Evolutionary conservation across 2,888 invertebrate genomes (phyloP), one percentile per base, ranked within the genome.

Genomic region (Drosophila kambysellisi): DNA sequence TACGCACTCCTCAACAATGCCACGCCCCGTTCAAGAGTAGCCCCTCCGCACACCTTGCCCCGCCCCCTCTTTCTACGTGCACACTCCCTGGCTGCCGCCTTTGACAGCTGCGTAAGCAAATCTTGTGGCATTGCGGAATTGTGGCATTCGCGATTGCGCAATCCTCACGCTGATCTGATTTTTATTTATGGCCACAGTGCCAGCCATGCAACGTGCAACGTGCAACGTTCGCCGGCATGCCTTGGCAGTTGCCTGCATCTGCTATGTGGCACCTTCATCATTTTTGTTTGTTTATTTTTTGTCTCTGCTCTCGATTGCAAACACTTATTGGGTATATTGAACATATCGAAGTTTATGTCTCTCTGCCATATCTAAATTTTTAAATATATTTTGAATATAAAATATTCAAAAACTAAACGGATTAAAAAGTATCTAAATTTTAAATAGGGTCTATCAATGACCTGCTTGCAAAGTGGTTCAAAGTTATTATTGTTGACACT

Each of bases 111-210:
- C 80, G 68, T 79, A 79, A 79, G 78, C 78, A 79, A 79, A 79
- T 79, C 64, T 56, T 46, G 25, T 15, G 25, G 41, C 41, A 41
- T 56, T 30, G 56, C 30, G 39, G 56, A 39, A 56, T 69, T 61
- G 52, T 62, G 69, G 66, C 43, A 46, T 58, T 76, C 29, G 75
- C 91, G 86, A 91, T 92, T 92, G 92, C 92, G 92, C 92, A 92
- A 92, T 92, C 82, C 89, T 86, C 89, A 88, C 86, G 89, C 91
- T 91, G 90, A 83, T 89, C 92, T 90, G 91, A 91, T 90, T 91
- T 91, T 91, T 90, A 92, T 92, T 92, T 92, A 92, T 89, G 83
- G n/a, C 59, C 76, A 41, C 48, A 56, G 63, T 62, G 61, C 54
- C 76, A 63, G 65, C 65, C 63, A 50, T 25, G 59, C 60, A 66